A percentile compares a stretch with the other conserved stretches of the same genome.
Evolutionary conservation across 2,797 vertebrate genomes (phyloP).

Genomic region (Echiichthys vipera): DNA sequence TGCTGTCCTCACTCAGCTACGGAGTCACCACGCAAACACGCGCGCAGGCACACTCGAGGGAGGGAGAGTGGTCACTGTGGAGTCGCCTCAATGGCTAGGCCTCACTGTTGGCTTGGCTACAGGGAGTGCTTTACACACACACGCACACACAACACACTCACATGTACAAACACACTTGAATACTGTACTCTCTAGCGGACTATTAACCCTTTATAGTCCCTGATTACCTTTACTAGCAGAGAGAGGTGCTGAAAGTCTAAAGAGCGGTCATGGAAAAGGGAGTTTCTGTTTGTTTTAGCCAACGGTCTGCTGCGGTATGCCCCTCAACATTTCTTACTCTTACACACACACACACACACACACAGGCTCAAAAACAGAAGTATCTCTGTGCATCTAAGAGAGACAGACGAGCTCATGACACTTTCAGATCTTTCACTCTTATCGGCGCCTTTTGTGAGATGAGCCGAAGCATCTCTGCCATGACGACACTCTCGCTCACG

Average conservation of each 20-base stretch:
- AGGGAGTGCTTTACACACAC: conserved; percentile 21
- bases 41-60: conserved; percentile 1
- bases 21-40: conserved; percentile 3
- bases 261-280: not conserved
- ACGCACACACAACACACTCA: not conserved
- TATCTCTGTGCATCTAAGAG: not conserved
- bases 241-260: conserved; percentile 9
- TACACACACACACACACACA: not conserved
- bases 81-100: conserved; percentile 52
- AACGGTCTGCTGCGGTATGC: not conserved
- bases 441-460: not conserved
- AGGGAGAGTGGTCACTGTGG: conserved; percentile 50
- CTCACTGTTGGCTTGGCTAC: conserved; percentile 47
- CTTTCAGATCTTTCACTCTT: not conserved
- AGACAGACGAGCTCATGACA: not conserved
- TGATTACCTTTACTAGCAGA: conserved; percentile 4
- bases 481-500: not conserved
- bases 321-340: not conserved
- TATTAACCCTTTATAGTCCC: conserved; percentile 42
- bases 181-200: conserved; percentile 12
- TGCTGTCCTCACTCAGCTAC: conserved; percentile 19
- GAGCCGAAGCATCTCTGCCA: not conserved
- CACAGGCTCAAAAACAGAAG: not conserved
- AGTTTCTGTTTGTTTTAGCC: conserved; percentile 28
- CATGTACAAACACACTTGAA: conserved; percentile 9